phyloP scores from a whole-genome alignment of 2,797 vertebrate species.

The Micromesistius poutassou region DNA sequence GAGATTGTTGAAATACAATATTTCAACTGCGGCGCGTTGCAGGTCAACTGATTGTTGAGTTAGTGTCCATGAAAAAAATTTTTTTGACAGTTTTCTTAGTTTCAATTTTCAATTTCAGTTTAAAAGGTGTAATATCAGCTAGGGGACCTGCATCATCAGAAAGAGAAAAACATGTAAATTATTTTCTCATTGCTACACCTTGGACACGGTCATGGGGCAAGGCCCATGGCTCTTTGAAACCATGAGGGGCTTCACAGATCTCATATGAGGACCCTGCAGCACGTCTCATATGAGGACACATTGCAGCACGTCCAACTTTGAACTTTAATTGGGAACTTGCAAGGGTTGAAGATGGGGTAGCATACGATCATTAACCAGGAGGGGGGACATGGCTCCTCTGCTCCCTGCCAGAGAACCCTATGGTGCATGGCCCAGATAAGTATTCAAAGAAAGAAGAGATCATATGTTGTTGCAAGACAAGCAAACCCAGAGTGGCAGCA shows the following conservation, averaged over 20 bases:
- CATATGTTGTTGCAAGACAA: not conserved
- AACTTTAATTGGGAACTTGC: constrained; percentile 55
- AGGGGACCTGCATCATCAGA: not conserved
- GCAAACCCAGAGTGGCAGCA: not conserved
- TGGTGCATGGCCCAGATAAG: not conserved
- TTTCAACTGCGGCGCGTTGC: too few relatives aligned
- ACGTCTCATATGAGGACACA: too few relatives aligned
- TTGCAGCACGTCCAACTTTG: constrained; percentile 2
- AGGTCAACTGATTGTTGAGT: too few relatives aligned
- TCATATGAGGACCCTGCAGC: not conserved
- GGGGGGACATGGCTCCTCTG: constrained; percentile 35
- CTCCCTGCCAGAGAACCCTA: not conserved
- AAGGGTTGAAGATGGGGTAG: constrained; percentile 37
- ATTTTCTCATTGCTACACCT: not conserved
- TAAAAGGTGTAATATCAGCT: not conserved
- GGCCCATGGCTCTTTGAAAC: not conserved
- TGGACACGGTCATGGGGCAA: not conserved
- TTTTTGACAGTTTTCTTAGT: too few relatives aligned
- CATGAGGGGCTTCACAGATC: not conserved
- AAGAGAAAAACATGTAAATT: not conserved
- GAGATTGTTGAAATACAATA: too few relatives aligned
- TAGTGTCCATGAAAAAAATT: too few relatives aligned
- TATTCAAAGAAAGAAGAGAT: not conserved
- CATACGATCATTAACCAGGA: constrained; percentile 47
- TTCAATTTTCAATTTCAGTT: too few relatives aligned